Evolutionary conservation across 2,113 vertebrate genomes (phyloP), one percentile per base, ranked within the genome.

Genomic region (Fulmarus glacialis): DNA sequence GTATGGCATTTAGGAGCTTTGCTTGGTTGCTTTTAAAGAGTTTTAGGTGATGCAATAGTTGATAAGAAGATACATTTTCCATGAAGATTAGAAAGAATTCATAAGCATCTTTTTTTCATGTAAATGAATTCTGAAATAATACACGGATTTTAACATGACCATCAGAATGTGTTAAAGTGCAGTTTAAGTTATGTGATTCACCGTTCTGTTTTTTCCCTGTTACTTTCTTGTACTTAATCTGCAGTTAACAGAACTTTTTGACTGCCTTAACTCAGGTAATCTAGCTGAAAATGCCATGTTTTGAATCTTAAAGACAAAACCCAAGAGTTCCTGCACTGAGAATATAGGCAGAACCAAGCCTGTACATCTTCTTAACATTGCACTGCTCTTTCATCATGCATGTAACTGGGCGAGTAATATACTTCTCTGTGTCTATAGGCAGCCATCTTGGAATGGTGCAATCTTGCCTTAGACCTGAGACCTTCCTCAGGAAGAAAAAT

Each of bases 341-440:
- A 63, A 38, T 13, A 27, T 2, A 63, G 50, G 23, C 48, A 85
- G 60, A 86, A 62, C 4, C 24, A 88, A 86, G 9, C 11, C 42
- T 45, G 2, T 20, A 75, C 19, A 32, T 42, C 34, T 68, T 42
- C 73, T 50, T 74, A 72, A 5, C 32, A 36, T 80, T 8, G 4
- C 5, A 1, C 19, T 75, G 7, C 23, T 79, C 20, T 82, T 93
- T 79, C 52, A 71, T 68, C 48, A 21, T 30, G 26, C 29, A 40
- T 0, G 0, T 73, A 63, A 58, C 3, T 2, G 45, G 11, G 38
- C 3, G 3, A 74, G 22, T 58, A 79, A 88, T 56, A 53, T 29
- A 55, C 34, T 67, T 77, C 17, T 53, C 12, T 64, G 24, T 47
- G 48, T 40, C 45, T 87, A 7, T 29, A 75, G 52, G n/a, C 32